Evolutionary conservation across 2,113 vertebrate genomes (phyloP).

Genomic region (Fulmarus glacialis): DNA sequence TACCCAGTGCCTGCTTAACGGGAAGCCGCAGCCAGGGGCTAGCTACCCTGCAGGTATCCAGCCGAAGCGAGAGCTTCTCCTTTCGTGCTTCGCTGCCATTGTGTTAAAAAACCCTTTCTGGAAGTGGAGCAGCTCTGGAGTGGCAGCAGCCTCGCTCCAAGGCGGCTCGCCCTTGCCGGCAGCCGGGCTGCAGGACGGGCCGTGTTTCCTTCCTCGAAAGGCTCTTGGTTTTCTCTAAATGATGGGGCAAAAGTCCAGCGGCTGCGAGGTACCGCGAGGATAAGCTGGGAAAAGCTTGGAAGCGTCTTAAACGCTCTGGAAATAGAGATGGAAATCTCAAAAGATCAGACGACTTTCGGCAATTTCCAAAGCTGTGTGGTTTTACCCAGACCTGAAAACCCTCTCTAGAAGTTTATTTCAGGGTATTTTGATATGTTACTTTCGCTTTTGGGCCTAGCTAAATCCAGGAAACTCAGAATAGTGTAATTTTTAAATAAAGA

Average conservation of each 20-base stretch:
- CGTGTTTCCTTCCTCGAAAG: neutral
- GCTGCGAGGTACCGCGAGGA: slow-evolving; percentile 1
- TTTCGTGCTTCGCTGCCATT: fast-evolving
- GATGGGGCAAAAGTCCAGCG: neutral
- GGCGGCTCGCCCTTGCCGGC: neutral
- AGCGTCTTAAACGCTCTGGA: neutral
- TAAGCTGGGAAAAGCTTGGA: slow-evolving; percentile 1
- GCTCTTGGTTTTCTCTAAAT: neutral
- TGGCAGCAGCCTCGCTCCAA: neutral
- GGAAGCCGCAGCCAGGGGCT: neutral
- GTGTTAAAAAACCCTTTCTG: neutral
- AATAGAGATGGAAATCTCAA: slow-evolving; percentile 52
- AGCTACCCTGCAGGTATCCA: neutral
- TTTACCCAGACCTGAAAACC: slow-evolving; percentile 35
- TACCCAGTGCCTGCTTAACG: neutral
- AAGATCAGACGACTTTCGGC: slow-evolving; percentile 10
- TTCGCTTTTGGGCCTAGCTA: slow-evolving; percentile 32
- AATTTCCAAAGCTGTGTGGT: slow-evolving; percentile 22
- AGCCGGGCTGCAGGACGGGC: neutral
- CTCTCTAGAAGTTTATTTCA: slow-evolving; percentile 38
- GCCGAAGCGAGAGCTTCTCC: neutral
- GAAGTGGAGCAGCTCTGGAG: neutral
- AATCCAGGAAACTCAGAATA: slow-evolving; percentile 32
- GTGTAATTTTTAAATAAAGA: slow-evolving; percentile 31
- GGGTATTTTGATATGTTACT: slow-evolving; percentile 43